These are phyloP conservation scores for Cettia cetti DNA, from an alignment of 2,113 vertebrate genomes.

Conservation along the genomic window DNA sequence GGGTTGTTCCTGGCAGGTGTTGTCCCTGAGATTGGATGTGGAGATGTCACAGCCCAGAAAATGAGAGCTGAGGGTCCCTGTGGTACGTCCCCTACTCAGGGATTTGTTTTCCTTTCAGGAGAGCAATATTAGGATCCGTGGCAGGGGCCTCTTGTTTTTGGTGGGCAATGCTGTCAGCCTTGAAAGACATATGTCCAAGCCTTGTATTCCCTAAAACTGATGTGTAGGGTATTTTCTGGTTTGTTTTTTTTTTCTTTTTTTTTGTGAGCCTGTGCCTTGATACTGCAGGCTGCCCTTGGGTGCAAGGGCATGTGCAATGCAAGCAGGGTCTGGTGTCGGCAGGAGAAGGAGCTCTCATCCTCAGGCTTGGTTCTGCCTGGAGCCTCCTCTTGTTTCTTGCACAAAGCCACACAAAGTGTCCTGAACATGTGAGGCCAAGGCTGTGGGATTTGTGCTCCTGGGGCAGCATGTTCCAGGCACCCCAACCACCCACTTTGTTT, in stretches of 20 bases:
- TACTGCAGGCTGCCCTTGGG: background rate
- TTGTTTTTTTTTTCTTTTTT: background rate
- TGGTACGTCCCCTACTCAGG: background rate
- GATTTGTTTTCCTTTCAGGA: background rate
- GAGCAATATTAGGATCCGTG: rapidly evolving
- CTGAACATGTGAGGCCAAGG: rapidly evolving
- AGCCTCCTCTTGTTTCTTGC: background rate
- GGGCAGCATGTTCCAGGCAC: background rate
- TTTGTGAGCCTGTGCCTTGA: background rate
- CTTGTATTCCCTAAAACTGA: background rate
- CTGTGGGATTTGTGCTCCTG: background rate
- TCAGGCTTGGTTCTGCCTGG: background rate
- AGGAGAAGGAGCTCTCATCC: background rate
- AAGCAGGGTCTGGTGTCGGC: background rate
- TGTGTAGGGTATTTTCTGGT: background rate
- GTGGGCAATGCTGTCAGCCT: background rate
- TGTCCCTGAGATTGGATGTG: background rate
- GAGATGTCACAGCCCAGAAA: background rate
- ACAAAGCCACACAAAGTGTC: background rate
- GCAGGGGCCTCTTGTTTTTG: background rate
- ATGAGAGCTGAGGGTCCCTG: background rate
- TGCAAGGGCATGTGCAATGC: background rate
- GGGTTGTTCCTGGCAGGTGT: background rate
- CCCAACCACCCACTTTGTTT: background rate
- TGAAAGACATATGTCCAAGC: rapidly evolving